Evolutionary conservation across 2,888 invertebrate species (phyloP), one percentile per base, ranked within the genome.

Genomic region (Diaprepes abbreviatus): DNA sequence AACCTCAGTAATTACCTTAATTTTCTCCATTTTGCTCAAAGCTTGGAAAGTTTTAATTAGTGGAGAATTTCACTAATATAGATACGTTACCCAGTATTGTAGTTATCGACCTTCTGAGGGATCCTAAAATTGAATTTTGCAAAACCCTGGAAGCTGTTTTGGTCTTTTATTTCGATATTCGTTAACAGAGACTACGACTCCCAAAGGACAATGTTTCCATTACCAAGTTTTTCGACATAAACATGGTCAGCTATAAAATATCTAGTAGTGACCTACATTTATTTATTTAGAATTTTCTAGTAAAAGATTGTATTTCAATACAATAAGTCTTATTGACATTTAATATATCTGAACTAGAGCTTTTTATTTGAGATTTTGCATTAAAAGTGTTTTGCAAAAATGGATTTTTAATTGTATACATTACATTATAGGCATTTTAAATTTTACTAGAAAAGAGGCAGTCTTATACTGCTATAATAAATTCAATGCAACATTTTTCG

Each of bases 71-170:
- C 6, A 38, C 38, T 14, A 14, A 38, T 14, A 38, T 16, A 14
- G 14, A 38, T 38, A 5, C 38, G 38, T 1, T 5, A 38, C 4
- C 38, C 12, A 16, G 14, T 5, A 38, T 14, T 38, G 14, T 16
- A 16, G 4, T 55, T 55, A 35, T 55, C 16, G 36, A 36, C 35
- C 54, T 14, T 5, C 14, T 33, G 35, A 17, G 14, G 7, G 17
- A 55, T 36, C 6, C 2, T 36, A 28, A 55, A 55, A 55, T 55
- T 55, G 19, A 55, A 36, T 55, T 55, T 35, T 14, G 54, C 10
- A 35, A 35, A 55, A 35, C n/a, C 33, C n/a, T 35, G 16, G 10
- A 31, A 55, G 31, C 54, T 36, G 35, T 14, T 31, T n/a, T 36
- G 54, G n/a, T 5, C 17, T 55, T 36, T 35, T 36, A 16, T 55